phyloP scores from a whole-genome alignment of 2,797 vertebrate species.

The Furcifer pardalis region DNA sequence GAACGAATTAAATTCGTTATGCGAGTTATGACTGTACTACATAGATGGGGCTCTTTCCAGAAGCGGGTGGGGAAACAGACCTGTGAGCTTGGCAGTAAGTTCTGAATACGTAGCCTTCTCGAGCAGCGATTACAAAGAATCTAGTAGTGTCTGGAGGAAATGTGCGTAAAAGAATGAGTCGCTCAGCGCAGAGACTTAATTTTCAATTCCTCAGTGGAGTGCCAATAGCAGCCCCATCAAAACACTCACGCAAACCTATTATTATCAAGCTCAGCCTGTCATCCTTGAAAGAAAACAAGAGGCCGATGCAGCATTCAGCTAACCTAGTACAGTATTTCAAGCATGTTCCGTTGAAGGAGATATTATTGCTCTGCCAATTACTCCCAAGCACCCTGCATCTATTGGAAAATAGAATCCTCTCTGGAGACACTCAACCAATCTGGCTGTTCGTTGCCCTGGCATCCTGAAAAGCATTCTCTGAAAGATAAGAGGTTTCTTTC shows the following conservation, averaged over 20 bases:
- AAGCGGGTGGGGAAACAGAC: neutral
- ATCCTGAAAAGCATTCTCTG: neutral
- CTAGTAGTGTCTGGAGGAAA: neutral
- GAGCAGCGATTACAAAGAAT: neutral
- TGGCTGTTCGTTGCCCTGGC: neutral
- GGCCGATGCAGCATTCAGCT: neutral
- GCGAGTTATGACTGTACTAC: too few species aligned
- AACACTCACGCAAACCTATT: neutral
- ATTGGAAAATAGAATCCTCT: neutral
- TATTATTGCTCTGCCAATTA: slow-evolving; percentile 3
- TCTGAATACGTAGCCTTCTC: neutral
- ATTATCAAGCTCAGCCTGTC: neutral
- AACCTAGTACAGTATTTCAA: neutral
- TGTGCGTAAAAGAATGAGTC: accelerated
- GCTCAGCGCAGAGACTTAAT: neutral
- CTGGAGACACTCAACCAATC: neutral
- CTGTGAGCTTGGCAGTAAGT: neutral
- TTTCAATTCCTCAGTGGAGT: neutral
- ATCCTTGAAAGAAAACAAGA: neutral
- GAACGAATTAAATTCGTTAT: too few species aligned
- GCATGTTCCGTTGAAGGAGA: neutral
- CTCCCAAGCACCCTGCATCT: neutral
- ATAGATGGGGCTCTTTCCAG: neutral
- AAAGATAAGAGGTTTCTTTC: neutral
- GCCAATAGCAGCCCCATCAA: neutral